Evolutionary conservation across 2,888 invertebrate genomes (phyloP), one percentile per base, ranked within the genome.

Genomic region (Apotomis capreana): DNA sequence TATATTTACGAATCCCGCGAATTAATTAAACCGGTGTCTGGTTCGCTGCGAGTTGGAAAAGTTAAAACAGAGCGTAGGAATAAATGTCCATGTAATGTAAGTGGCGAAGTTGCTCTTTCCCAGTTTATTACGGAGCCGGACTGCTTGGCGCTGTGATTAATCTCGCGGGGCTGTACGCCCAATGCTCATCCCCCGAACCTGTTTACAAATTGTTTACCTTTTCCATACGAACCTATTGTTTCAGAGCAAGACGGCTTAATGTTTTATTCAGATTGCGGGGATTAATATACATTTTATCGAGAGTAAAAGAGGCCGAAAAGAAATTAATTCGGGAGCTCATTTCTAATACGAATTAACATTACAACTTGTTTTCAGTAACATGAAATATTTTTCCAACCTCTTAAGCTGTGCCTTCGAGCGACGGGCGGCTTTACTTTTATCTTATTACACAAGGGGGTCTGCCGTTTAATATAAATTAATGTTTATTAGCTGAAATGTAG

Each of bases 51-150:
- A 87, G 84, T 86, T 84, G 83, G 83, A 81, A 89, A 90, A 89
- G 86, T 90, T 90, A 83, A 87, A 89, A 88, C 87, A 87, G 85
- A 87, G 84, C 87, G 87, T 86, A 84, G 86, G 84, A 88, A 91
- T 90, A 90, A 91, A 90, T 89, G 90, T 89, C 88, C 87, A 89
- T 89, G 87, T 90, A 91, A 91, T 90, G 88, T 89, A 89, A 90
- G 88, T 88, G 88, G 89, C 84, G 84, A 92, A 91, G 89, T 92
- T 91, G 86, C 84, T 88, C 89, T 86, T 87, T 87, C 84, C 85
- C 86, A 84, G 86, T 87, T 89, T 90, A 90, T 90, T 89, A 85
- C 85, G 84, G 83, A 79, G 81, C 81, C 78, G 83, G 85, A 84
- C 85, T 86, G 81, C 82, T 80, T 80, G 80, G 78, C 81, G 76